Evolutionary conservation across 2,888 invertebrate genomes (phyloP), one percentile per base, ranked within the genome.

Genomic region (Hedya salicella): DNA sequence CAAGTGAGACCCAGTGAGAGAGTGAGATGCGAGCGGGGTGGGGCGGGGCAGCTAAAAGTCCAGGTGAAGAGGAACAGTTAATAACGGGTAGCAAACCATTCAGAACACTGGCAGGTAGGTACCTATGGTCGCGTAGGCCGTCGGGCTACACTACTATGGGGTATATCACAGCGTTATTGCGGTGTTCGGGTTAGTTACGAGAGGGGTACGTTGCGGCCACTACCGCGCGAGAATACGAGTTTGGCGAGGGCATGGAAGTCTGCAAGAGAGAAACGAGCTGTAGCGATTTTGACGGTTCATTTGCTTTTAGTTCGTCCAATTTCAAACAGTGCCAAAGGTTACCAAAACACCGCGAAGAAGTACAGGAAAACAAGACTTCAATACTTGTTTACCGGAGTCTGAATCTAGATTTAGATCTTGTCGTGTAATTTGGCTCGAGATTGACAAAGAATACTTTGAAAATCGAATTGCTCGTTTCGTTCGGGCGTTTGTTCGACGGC

Each of bases 211-310:
- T 93, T 92, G 80, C 93, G 91, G 88, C 89, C 81, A 83, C 87
- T 91, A 89, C 90, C 94, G 93, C 89, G 86, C 81, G 81, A 85
- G 94, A 95, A 95, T 94, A 95, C 94, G 93, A 94, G 93, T 93
- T 94, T 94, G 93, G 95, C 95, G 94, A 95, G 94, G 91, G 94
- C 94, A 93, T 94, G 95, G 95, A 95, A 95, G 95, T 95, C 95
- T 95, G 95, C 93, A 95, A 95, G 94, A 89, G 86, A 91, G 86
- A 90, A 80, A 89, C 86, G 79, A 81, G 81, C 80, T 80, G 81
- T 85, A 84, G 81, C 83, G 80, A 63, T 36, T 36, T 9, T 36
- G 36, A 32, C 42, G 4, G 25, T 8, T 17, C n/a, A 6, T 25
- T 56, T 36, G 36, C 9, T 36, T 56, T 56, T 56, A 30, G 17